phyloP scores from a whole-genome alignment of 1,140 invertebrate genomes.

The Periplaneta americana region DNA sequence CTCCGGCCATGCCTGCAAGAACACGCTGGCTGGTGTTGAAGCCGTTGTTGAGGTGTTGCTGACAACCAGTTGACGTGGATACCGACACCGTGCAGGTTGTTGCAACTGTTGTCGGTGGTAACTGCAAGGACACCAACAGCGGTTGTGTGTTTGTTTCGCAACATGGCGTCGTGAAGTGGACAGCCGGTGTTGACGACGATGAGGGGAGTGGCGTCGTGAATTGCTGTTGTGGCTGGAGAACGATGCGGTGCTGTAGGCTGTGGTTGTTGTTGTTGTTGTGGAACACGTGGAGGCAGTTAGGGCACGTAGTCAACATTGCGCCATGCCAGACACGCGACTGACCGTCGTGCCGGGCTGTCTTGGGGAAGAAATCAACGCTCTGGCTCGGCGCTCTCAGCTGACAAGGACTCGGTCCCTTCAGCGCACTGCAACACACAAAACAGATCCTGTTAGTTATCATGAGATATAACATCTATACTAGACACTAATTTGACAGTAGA shows the following conservation, averaged over 20 bases:
- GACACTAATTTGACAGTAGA: too few relatives aligned
- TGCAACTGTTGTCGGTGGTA: background rate
- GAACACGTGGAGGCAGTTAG: slow-evolving; percentile 56
- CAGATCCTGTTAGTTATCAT: too few relatives aligned
- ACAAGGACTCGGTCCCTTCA: background rate
- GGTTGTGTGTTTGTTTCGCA: slow-evolving; percentile 28
- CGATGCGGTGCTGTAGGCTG: background rate
- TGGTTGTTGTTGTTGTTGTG: slow-evolving; percentile 22
- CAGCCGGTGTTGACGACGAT: background rate
- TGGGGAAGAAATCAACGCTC: too few relatives aligned
- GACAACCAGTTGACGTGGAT: background rate
- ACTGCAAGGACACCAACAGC: background rate
- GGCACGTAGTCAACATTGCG: slow-evolving; percentile 36
- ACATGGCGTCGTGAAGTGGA: slow-evolving; percentile 34
- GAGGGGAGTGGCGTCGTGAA: background rate
- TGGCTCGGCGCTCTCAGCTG: background rate
- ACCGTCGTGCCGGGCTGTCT: background rate
- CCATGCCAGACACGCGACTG: slow-evolving; percentile 3
- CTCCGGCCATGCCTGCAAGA: slow-evolving; percentile 4
- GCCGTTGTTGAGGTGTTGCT: background rate
- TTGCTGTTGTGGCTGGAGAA: background rate
- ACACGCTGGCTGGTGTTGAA: slow-evolving; percentile 1
- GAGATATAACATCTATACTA: too few relatives aligned
- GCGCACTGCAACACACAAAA: background rate
- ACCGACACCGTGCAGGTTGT: slow-evolving; percentile 13